Evolutionary conservation across 2,797 vertebrate genomes (phyloP), one percentile per base, ranked within the genome.

Genomic region (Danio jaintianensis): DNA sequence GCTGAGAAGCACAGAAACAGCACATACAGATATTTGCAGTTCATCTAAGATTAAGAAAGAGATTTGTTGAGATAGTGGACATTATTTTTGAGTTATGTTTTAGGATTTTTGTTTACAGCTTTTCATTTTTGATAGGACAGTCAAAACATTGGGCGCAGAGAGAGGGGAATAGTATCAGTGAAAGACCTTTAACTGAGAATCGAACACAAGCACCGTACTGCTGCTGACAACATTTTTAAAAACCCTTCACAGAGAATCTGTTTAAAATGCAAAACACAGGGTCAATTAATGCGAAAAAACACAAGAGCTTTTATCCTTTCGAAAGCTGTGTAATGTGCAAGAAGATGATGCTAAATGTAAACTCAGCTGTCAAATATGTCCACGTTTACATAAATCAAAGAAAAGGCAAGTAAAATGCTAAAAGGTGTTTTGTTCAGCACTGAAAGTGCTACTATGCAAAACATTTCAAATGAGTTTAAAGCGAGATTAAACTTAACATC

Each of bases 21-120:
- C 59, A 83, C n/a, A 64, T 47, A 20, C 16, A 45, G 53, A 81
- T 36, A 29, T 58, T 75, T 8, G 9, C 15, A 42, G 62, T 74
- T 74, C 55, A 59, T 63, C 29, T 50, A 47, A 38, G 47, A 10
- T 59, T 5, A n/a, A 42, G 6, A 48, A 48, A 43, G 20, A 8
- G 7, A 67, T 36, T 47, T 2, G 5, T 18, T 4, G 40, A 11
- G 42, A 38, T 7, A 29, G 29, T 1, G 29, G 29, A 29, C 29
- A 29, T 29, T 29, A 29, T 29, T 29, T 29, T 29, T 29, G 1
- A 29, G 29, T 22, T 16, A 15, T 7, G n/a, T n/a, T n/a, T n/a
- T n/a, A n/a, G n/a, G n/a, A 29, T 1, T 29, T 29, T 29, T 29
- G 29, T 29, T 29, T 29, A 29, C 29, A 29, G 3, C 29, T 29